A percentile compares a stretch with the other conserved stretches of the same genome.
phyloP scores from a whole-genome alignment of 2,888 invertebrate species.

The Endomychus coccineus region DNA sequence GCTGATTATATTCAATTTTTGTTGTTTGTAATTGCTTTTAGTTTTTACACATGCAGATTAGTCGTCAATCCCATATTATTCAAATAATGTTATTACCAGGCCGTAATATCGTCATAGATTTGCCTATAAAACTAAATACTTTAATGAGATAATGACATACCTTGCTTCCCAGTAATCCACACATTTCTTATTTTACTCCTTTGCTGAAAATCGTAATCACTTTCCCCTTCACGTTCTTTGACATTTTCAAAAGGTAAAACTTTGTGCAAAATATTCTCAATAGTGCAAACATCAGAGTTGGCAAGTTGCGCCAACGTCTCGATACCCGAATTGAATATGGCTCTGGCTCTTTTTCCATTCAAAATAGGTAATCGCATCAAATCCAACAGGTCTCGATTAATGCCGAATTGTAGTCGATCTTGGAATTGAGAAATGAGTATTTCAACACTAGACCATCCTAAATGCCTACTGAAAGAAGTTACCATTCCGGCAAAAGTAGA shows the following conservation, averaged over 20 bases:
- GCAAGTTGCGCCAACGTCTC: slow-evolving; percentile 74
- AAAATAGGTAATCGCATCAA: slow-evolving; percentile 77
- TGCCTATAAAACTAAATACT: too few relatives aligned
- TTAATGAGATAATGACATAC: too few relatives aligned
- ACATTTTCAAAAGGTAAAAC: slow-evolving; percentile 80
- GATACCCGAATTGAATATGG: slow-evolving; percentile 73
- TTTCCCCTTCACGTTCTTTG: slow-evolving; percentile 66
- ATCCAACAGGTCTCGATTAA: slow-evolving; percentile 86
- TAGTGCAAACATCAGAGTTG: slow-evolving; percentile 55
- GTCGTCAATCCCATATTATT: too few relatives aligned
- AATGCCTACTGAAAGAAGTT: slow-evolving; percentile 85
- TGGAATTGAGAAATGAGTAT: slow-evolving; percentile 88
- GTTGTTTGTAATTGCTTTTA: too few relatives aligned
- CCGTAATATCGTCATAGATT: too few relatives aligned
- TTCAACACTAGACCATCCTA: slow-evolving; percentile 90
- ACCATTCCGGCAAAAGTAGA: slow-evolving; percentile 97
- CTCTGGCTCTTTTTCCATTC: slow-evolving; percentile 77
- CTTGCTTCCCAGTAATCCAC: slow-evolving; percentile 73
- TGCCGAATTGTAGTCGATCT: slow-evolving; percentile 87
- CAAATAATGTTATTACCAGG: too few relatives aligned
- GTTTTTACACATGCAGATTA: too few relatives aligned
- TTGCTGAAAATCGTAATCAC: slow-evolving; percentile 55
- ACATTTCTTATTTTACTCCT: slow-evolving; percentile 63
- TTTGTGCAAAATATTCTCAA: slow-evolving; percentile 72
- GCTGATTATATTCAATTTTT: too few relatives aligned